A percentile compares a stretch with the other conserved stretches of the same genome.
Evolutionary conservation across 2,113 vertebrate species (phyloP).

Genomic region (Hypomesus transpacificus): DNA sequence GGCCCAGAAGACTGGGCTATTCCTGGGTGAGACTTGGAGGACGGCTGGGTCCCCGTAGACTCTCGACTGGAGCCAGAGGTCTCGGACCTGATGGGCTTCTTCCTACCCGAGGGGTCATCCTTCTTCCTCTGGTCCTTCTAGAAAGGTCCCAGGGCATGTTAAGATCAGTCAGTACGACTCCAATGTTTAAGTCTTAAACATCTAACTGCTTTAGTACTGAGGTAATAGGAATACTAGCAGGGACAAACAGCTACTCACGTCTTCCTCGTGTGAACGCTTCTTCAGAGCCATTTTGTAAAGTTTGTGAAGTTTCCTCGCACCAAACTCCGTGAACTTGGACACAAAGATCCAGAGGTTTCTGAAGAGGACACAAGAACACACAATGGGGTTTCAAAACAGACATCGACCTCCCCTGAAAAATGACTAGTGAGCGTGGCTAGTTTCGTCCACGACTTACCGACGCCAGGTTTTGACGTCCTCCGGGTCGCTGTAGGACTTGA

Average conservation of each 20-base stretch:
- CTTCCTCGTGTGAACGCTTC: constrained; percentile 93
- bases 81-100: constrained; percentile 85
- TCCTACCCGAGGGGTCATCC: constrained; percentile 69
- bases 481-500: constrained; percentile 90
- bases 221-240: not conserved
- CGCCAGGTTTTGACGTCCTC: constrained; percentile 93
- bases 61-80: constrained; percentile 87
- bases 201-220: too few species aligned
- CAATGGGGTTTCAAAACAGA: not conserved
- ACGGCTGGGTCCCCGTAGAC: constrained; percentile 76
- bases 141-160: constrained; percentile 7
- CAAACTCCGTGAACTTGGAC: constrained; percentile 98
- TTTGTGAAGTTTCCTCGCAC: constrained; percentile 93
- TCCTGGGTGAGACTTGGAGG: constrained; percentile 76
- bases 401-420: not conserved
- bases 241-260: constrained; percentile 69
- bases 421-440: not conserved
- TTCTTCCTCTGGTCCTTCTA: constrained; percentile 91
- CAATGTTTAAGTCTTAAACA: too few species aligned
- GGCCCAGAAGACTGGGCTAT: constrained; percentile 65
- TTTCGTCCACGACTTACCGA: constrained; percentile 66
- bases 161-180: not conserved
- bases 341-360: constrained; percentile 99
- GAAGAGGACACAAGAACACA: constrained; percentile 16
- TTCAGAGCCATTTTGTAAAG: constrained; percentile 99